phyloP scores from a whole-genome alignment of 2,113 vertebrate species.

The Pimephales promelas region DNA sequence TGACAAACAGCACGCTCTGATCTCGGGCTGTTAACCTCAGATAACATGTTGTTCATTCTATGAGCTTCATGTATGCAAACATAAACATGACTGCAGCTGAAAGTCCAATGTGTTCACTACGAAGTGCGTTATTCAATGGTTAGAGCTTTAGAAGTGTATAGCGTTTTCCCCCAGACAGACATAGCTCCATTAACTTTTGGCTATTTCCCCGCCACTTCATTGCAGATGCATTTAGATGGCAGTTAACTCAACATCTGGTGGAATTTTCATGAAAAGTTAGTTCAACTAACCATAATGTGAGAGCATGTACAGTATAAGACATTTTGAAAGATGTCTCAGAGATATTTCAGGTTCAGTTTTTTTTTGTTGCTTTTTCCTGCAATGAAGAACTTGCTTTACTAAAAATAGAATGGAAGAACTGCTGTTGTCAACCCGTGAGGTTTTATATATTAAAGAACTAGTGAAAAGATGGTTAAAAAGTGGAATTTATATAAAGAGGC shows the following conservation, averaged over 20 bases:
- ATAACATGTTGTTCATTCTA: constrained; percentile 35
- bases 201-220: neutral
- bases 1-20: constrained; percentile 23
- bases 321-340: too few species aligned
- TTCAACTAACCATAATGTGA: neutral
- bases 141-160: neutral
- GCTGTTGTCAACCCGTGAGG: too few species aligned
- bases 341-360: too few species aligned
- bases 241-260: neutral
- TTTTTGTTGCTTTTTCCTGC: too few species aligned
- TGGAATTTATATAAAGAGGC: too few species aligned
- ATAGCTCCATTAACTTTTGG: neutral
- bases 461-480: too few species aligned
- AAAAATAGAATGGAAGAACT: too few species aligned
- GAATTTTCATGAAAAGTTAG: neutral
- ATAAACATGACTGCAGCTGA: neutral
- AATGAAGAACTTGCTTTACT: too few species aligned
- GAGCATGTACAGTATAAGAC: too few species aligned
- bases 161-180: too few species aligned
- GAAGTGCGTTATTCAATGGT: neutral
- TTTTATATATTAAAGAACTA: too few species aligned
- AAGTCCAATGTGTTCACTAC: neutral
- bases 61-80: constrained; percentile 33
- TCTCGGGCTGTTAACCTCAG: constrained; percentile 15
- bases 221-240: constrained; percentile 1